These are phyloP conservation scores for Agrochola lota DNA, from an alignment of 2,888 invertebrate genomes.

Conservation along the genomic window DNA sequence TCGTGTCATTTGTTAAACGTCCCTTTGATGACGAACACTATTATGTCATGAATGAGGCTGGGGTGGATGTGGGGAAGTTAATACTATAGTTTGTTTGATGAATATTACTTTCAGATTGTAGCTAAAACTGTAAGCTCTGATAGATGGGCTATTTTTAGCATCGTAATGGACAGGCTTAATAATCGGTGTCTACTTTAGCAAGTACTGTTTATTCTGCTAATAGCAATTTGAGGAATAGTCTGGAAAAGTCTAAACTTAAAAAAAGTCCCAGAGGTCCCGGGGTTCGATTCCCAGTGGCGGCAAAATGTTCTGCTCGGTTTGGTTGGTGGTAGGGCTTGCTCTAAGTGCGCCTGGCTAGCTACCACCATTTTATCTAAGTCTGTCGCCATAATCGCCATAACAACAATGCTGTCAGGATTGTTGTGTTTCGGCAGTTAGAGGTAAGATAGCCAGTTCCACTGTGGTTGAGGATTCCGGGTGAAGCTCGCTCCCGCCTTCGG, in stretches of 20 bases:
- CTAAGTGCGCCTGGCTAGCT: no score
- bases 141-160: slow-evolving; percentile 6
- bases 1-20: slow-evolving; percentile 90
- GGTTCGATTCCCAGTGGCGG: no score
- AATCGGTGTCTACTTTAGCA: not conserved
- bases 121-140: slow-evolving; percentile 9
- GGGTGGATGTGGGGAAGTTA: slow-evolving; percentile 75
- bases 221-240: slow-evolving; percentile 10
- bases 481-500: no score
- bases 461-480: no score
- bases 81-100: slow-evolving; percentile 78
- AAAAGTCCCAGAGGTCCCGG: no score
- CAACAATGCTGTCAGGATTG: no score
- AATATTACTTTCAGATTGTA: slow-evolving; percentile 64
- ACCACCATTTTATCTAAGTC: no score
- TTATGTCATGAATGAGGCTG: slow-evolving; percentile 89
- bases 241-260: not conserved
- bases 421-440: no score
- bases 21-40: slow-evolving; percentile 89
- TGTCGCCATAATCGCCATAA: no score
- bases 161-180: slow-evolving; percentile 1
- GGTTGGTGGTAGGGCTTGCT: no score
- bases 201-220: slow-evolving; percentile 18
- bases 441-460: no score
- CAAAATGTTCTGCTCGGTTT: no score